phyloP scores from a whole-genome alignment of 1,140 invertebrate species.

The Sycophaga agraensis region DNA sequence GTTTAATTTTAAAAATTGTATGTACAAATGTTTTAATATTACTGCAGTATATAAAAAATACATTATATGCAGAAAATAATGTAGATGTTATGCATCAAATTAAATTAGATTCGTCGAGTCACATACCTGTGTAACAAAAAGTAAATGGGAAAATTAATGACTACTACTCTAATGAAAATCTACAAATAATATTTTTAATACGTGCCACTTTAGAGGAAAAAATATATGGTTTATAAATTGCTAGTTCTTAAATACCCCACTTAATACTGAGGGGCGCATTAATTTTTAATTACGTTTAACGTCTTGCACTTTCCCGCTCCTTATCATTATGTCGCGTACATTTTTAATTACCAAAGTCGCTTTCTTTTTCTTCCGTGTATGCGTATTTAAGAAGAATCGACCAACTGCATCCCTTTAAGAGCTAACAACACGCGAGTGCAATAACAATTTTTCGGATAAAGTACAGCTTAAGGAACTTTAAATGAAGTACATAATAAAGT shows the following conservation, averaged over 20 bases:
- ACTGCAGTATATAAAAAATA: too few relatives aligned
- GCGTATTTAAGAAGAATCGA: too few relatives aligned
- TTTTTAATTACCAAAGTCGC: not conserved
- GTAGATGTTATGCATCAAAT: too few relatives aligned
- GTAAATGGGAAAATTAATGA: not conserved
- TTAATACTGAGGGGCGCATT: not conserved
- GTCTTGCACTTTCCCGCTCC: not conserved
- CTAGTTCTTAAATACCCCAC: not conserved
- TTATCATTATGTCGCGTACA: not conserved
- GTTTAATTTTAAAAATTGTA: too few relatives aligned
- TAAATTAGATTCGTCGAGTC: too few relatives aligned
- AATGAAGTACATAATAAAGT: slow-evolving; percentile 10
- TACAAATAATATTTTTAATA: not conserved
- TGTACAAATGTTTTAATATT: too few relatives aligned
- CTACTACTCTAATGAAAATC: not conserved
- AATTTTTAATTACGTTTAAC: slow-evolving; percentile 2
- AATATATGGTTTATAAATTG: not conserved
- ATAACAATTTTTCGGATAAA: slow-evolving; percentile 7
- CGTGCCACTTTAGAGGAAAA: not conserved
- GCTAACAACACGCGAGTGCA: not conserved
- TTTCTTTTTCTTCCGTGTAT: too few relatives aligned
- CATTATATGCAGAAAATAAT: too few relatives aligned
- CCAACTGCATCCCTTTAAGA: too few relatives aligned
- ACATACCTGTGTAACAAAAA: too few relatives aligned
- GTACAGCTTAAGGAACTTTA: not conserved